Conservation (phyloP, 1,140 invertebrate genomes). For the Galendromus occidentalis region DNA sequence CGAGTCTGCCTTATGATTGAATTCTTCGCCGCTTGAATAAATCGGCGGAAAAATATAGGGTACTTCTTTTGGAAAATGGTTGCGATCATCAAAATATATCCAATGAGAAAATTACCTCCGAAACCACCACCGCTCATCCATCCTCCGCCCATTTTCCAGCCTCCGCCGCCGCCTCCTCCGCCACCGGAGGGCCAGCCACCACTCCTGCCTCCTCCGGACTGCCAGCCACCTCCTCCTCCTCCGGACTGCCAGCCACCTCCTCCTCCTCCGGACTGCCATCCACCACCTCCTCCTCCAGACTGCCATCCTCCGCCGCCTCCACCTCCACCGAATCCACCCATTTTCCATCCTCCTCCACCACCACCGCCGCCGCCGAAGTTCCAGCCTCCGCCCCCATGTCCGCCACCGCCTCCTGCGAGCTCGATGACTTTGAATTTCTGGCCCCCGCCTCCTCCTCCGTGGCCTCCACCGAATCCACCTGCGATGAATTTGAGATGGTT, state of each 20-base stretch:
- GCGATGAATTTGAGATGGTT: no score
- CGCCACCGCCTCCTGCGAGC: not conserved
- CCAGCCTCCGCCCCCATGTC: not conserved
- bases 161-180: not conserved
- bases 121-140: not conserved
- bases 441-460: not conserved
- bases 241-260: not conserved
- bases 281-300: not conserved
- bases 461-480: not conserved
- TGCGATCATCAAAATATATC: no score
- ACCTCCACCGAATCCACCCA: not conserved
- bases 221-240: not conserved
- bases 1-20: no score
- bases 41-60: no score
- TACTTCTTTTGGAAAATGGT: no score
- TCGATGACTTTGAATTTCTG: slow-evolving; percentile 8
- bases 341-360: not conserved
- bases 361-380: not conserved
- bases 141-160: not conserved
- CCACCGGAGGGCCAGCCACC: not conserved
- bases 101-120: not conserved
- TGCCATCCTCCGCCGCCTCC: not conserved
- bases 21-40: no score
- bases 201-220: not conserved
- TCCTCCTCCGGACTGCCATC: not conserved